Percentiles rank a stretch among this genome's conserved stretches.
Conservation (phyloP, 2,888 invertebrate genomes). For the Diarsia mendica region DNA sequence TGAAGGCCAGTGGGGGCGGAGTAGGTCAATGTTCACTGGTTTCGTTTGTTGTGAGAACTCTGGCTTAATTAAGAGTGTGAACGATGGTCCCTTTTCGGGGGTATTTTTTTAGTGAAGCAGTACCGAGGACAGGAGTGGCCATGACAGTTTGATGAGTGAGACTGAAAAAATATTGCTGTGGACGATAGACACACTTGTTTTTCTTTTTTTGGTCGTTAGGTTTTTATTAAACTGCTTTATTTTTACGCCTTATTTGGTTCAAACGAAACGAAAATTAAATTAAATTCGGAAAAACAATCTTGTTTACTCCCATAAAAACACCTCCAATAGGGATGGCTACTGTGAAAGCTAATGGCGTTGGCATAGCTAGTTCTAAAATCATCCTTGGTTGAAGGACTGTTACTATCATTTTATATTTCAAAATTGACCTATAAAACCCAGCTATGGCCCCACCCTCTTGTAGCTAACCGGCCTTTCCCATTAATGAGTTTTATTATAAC, state of each 20-base stretch:
- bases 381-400: background rate
- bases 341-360: background rate
- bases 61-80: slow-evolving; percentile 87
- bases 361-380: background rate
- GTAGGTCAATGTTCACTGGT: slow-evolving; percentile 77
- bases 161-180: slow-evolving; percentile 67
- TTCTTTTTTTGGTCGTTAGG: slow-evolving; percentile 43
- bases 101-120: slow-evolving; percentile 76
- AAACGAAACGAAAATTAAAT: slow-evolving; percentile 43
- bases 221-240: slow-evolving; percentile 52
- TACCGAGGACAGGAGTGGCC: slow-evolving; percentile 71
- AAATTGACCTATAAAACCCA: background rate
- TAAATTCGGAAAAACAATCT: slow-evolving; percentile 18
- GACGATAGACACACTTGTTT: slow-evolving; percentile 60
- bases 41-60: slow-evolving; percentile 79
- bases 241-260: slow-evolving; percentile 43
- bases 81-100: slow-evolving; percentile 81
- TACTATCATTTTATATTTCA: background rate
- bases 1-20: slow-evolving; percentile 48
- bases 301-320: background rate
- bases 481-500: background rate
- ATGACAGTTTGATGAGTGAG: slow-evolving; percentile 74
- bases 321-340: background rate
- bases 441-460: background rate
- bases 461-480: background rate